A percentile compares a stretch with the other conserved stretches of the same genome.
phyloP scores from a whole-genome alignment of 1,140 invertebrate species.

The Aphaenogaster ashmeadi region DNA sequence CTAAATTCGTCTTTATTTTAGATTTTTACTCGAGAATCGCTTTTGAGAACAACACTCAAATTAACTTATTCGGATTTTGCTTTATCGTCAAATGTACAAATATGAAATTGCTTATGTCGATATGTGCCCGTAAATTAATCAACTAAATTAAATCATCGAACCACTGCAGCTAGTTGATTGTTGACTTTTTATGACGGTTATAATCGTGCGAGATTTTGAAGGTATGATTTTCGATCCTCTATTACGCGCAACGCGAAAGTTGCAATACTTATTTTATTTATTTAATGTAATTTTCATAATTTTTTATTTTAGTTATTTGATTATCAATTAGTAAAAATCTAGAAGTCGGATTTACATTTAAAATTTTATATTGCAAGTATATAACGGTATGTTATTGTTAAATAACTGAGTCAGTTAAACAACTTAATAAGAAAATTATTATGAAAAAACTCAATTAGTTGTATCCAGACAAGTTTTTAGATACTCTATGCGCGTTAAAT shows the following conservation, averaged over 20 bases:
- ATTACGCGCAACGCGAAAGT: background rate
- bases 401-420: background rate
- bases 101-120: conserved; percentile 23
- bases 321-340: background rate
- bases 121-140: background rate
- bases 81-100: conserved; percentile 1
- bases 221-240: background rate
- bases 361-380: conserved; percentile 8
- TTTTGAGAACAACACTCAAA: background rate
- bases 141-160: conserved; percentile 12
- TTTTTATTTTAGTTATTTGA: background rate
- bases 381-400: background rate
- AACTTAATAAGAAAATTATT: background rate
- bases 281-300: background rate
- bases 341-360: background rate
- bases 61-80: background rate
- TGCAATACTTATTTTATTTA: background rate
- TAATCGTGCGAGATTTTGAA: background rate
- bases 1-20: background rate
- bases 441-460: background rate
- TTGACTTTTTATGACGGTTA: background rate
- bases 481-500: background rate
- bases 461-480: background rate
- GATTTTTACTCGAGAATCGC: background rate
- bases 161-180: background rate